Percentiles rank a stretch among this genome's conserved stretches.
phyloP scores from a whole-genome alignment of 2,888 invertebrate species.

The Scaeva pyrastri region DNA sequence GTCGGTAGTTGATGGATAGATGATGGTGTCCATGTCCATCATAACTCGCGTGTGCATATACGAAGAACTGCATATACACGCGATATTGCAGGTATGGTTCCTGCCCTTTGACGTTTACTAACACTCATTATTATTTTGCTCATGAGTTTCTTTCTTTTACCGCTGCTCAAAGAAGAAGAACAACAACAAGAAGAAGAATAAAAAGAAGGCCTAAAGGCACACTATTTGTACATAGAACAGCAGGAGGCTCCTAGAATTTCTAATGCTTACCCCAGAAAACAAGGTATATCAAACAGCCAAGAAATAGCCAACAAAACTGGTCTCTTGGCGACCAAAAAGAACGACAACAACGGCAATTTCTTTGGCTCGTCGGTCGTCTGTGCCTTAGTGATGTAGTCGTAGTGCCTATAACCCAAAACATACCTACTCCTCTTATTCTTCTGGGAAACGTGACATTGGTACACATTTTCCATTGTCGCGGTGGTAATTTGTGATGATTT shows the following conservation, averaged over 20 bases:
- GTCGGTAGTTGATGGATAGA: slow-evolving; percentile 15
- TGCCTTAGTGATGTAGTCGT: too few relatives aligned
- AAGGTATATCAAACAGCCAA: slow-evolving; percentile 23
- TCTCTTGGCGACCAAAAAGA: slow-evolving; percentile 53
- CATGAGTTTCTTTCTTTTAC: slow-evolving; percentile 58
- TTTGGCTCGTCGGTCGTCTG: slow-evolving; percentile 12
- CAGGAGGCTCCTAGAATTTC: slow-evolving; percentile 64
- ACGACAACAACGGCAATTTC: slow-evolving; percentile 35
- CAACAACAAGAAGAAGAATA: background rate
- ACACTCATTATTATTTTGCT: slow-evolving; percentile 70
- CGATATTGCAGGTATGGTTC: slow-evolving; percentile 52
- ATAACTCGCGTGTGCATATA: slow-evolving; percentile 21
- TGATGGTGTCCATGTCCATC: slow-evolving; percentile 36
- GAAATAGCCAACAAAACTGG: slow-evolving; percentile 41
- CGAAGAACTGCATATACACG: slow-evolving; percentile 37
- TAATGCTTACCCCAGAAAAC: slow-evolving; percentile 61
- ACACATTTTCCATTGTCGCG: slow-evolving; percentile 61
- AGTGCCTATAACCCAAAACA: background rate
- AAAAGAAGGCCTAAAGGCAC: slow-evolving; percentile 12
- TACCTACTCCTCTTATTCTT: slow-evolving; percentile 32
- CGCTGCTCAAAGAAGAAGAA: slow-evolving; percentile 38
- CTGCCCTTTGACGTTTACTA: slow-evolving; percentile 67
- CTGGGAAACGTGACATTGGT: slow-evolving; percentile 71
- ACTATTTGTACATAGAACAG: background rate
- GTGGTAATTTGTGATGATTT: slow-evolving; percentile 74